Base-by-base conservation (phyloP, 2,113 vertebrate genomes). In the Entomyzon cyanotis region DNA sequence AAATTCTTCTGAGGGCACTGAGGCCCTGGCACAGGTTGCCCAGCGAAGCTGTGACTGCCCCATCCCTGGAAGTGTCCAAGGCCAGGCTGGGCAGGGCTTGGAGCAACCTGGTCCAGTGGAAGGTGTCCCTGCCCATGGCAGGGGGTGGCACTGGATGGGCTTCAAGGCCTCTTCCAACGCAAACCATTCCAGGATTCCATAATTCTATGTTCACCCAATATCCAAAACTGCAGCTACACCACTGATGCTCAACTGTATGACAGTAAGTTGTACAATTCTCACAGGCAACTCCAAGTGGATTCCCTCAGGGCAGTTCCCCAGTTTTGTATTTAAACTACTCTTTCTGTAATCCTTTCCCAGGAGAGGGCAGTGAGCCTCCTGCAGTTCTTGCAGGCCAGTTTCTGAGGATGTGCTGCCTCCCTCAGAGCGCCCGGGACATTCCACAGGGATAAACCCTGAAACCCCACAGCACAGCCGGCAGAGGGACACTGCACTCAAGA, bases 371-470 rank as follows among this genome's bases (percentile, higher is more conserved):
- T 11, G 67, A 46, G 17, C 3, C 7, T 69, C 37, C 50, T 22
- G 50, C 53, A 22, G n/a, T 56, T 24, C 24, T 5, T 35, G 18
- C 17, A 2, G 6, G 19, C 3, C 16, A 5, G 13, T 42, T 65
- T 3, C 18, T 55, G 62, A 74, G 93, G 19, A 11, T 13, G 27
- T 84, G 84, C 90, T 95, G 91, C 91, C 93, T 59, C 88, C 89
- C 25, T 6, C 35, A 4, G 89, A 84, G 68, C n/a, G 4, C 22
- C 9, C 1, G 5, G 11, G 52, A 22, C 50, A 56, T 33, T 60
- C 44, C 84, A 49, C 46, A 5, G 5, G 42, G 47, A 78, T 21
- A 12, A 80, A 30, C 21, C 6, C 9, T 11, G 14, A 15, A 28
- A 23, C 9, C 16, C 18, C 23, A 7, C 37, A 23, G 13, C 31